Evolutionary conservation across 2,888 invertebrate genomes (phyloP).

Genomic region (Drosophila emarginata): DNA sequence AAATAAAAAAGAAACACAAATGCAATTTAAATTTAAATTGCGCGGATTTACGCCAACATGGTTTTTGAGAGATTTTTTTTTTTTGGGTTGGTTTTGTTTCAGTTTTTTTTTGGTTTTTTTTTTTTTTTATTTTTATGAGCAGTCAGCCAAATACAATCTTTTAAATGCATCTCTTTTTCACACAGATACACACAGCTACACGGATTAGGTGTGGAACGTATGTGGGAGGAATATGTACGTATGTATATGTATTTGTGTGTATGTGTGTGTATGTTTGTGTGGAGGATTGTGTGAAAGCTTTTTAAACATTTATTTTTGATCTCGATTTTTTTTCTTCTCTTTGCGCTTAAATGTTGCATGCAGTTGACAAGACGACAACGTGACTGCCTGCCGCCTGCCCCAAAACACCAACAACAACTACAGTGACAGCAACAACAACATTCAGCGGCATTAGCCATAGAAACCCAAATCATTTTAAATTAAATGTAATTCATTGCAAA

Average conservation of each 20-base stretch:
- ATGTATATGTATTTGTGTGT: not conserved
- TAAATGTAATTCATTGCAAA: slow-evolving; percentile 49
- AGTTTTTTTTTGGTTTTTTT: slow-evolving; percentile 54
- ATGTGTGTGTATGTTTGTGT: not conserved
- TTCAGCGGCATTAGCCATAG: no score
- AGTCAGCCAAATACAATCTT: slow-evolving; percentile 16
- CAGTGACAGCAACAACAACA: slow-evolving; percentile 25
- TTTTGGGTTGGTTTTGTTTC: slow-evolving; percentile 2
- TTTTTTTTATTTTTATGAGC: slow-evolving; percentile 42
- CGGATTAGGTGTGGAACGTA: slow-evolving; percentile 53
- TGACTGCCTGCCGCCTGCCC: not conserved
- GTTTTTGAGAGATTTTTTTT: slow-evolving; percentile 66
- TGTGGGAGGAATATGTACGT: slow-evolving; percentile 50
- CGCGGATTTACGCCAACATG: slow-evolving; percentile 79
- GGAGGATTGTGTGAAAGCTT: slow-evolving; percentile 53
- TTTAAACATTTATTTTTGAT: slow-evolving; percentile 51
- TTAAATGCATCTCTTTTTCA: slow-evolving; percentile 21
- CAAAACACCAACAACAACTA: slow-evolving; percentile 7
- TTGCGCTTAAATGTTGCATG: slow-evolving; percentile 74
- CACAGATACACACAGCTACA: slow-evolving; percentile 10
- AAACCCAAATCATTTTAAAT: slow-evolving; percentile 41
- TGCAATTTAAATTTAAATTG: slow-evolving; percentile 76
- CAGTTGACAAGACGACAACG: slow-evolving; percentile 72
- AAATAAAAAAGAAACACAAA: slow-evolving; percentile 50
- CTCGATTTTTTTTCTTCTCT: slow-evolving; percentile 27